Base-by-base conservation (phyloP, 1,140 invertebrate genomes). In the Orussus abietinus region DNA sequence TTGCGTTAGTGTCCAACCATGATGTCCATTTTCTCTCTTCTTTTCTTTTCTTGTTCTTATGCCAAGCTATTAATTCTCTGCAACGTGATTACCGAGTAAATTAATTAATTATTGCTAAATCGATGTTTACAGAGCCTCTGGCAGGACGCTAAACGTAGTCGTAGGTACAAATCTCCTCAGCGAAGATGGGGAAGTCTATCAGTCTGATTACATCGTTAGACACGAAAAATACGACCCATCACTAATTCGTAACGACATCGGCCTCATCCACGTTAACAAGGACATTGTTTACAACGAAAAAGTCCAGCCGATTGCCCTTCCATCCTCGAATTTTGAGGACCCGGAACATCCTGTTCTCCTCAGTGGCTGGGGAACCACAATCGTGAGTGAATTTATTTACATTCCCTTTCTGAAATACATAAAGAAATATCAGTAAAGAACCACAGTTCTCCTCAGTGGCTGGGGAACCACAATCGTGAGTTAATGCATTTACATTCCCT, bases 351-450 rank as follows among this genome's bases (percentile, higher is more conserved):
- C 31, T 3, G 64, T 48, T 4, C 36, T 36, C 15, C 58, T 78
- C 15, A 64, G 66, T 33, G 77, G 77, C 13, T 79, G 77, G 77
- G 77, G 77, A 19, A 64, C 43, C 37, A 49, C 64, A 9, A 45
- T 42, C 20, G 66, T 69, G 49, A 49, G 38, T 48, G n/a, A 13
- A 7, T 20, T 18, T 35, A 11, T 35, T 25, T 22, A 18, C 30
- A 34, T 25, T 36, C 20, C 19, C 34, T 42, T 17, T 22, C n/a
- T n/a, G n/a, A 11, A 45, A 1, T 40, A 4, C 7, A 34, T n/a
- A 25, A 10, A 31, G 10, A 25, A 35, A 25, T 11, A 29, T 33
- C 37, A 15, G 20, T 39, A 25, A 31, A 26, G 5, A n/a, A n/a
- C n/a, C n/a, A n/a, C 31, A 2, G 64, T 48, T 4, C 36, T 36